Conservation (phyloP, 2,113 vertebrate species). For the Leptocoma aspasia region DNA sequence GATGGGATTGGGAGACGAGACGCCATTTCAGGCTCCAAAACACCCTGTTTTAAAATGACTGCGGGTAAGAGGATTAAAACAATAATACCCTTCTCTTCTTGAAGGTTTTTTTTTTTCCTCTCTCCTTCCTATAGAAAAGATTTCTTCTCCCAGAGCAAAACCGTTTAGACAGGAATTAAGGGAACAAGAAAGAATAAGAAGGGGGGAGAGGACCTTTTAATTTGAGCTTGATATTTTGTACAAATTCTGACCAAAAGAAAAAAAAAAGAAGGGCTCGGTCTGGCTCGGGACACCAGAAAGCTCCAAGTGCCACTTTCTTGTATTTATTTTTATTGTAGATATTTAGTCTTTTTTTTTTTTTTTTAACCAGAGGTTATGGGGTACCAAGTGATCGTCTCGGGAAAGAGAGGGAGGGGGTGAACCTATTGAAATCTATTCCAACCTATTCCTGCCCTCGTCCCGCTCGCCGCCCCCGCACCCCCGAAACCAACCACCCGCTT, state of each 20-base stretch:
- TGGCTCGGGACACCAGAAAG: background rate
- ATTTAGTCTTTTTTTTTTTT: background rate
- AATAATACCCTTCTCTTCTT: constrained; percentile 98
- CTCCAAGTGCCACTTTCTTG: background rate
- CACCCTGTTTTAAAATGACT: constrained; percentile 92
- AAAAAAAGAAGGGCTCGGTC: background rate
- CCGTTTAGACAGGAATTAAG: constrained; percentile 99
- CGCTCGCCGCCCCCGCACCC: background rate
- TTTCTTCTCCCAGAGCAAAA: constrained; percentile 96
- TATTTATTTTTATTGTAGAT: constrained; percentile 41
- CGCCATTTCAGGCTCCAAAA: constrained; percentile 93
- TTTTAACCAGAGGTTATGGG: background rate
- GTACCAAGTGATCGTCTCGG: background rate
- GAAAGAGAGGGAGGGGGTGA: background rate
- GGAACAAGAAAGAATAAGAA: constrained; percentile 84
- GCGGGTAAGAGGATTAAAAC: constrained; percentile 99
- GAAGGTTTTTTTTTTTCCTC: constrained; percentile 70
- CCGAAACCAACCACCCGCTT: background rate
- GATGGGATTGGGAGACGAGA: constrained; percentile 84
- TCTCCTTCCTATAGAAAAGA: constrained; percentile 90
- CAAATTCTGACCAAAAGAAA: constrained; percentile 63
- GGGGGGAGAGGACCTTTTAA: constrained; percentile 74
- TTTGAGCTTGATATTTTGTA: constrained; percentile 87
- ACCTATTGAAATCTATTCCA: background rate
- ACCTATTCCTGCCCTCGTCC: background rate